phyloP scores from a whole-genome alignment of 1,140 invertebrate genomes.

The Gerris buenoi region DNA sequence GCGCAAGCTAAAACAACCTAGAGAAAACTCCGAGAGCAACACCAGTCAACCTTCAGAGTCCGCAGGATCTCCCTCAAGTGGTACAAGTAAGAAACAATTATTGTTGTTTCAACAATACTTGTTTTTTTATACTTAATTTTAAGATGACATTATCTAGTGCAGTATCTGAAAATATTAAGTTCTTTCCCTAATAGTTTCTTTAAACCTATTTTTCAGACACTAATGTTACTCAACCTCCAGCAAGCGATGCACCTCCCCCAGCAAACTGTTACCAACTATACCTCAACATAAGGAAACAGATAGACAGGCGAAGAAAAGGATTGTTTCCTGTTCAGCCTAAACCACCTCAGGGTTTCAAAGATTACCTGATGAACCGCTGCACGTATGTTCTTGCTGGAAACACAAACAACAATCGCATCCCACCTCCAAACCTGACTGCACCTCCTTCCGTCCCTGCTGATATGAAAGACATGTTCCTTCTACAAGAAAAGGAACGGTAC shows the following conservation, averaged over 20 bases:
- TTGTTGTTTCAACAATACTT: too few relatives aligned
- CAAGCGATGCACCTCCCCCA: slow-evolving; percentile 37
- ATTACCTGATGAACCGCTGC: slow-evolving; percentile 85
- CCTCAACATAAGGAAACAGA: too few relatives aligned
- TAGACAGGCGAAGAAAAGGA: slow-evolving; percentile 56
- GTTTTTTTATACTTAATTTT: too few relatives aligned
- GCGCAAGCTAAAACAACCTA: slow-evolving; percentile 46
- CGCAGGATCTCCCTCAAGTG: too few relatives aligned
- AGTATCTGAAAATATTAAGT: too few relatives aligned
- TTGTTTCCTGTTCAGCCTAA: slow-evolving; percentile 82
- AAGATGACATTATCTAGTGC: too few relatives aligned
- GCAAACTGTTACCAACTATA: slow-evolving; percentile 85
- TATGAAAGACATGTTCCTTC: slow-evolving; percentile 68
- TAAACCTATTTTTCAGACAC: too few relatives aligned
- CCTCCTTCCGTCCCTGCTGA: slow-evolving; percentile 52
- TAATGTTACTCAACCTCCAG: too few relatives aligned
- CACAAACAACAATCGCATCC: slow-evolving; percentile 45
- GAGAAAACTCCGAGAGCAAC: too few relatives aligned
- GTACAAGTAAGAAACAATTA: too few relatives aligned
- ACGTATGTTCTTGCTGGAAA: slow-evolving; percentile 83
- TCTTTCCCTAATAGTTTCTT: too few relatives aligned
- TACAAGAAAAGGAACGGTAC: slow-evolving; percentile 79
- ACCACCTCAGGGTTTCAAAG: slow-evolving; percentile 86
- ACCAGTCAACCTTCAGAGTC: too few relatives aligned
- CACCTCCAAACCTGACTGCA: slow-evolving; percentile 58